These are phyloP conservation scores for Cremastinae sp. DNA, from an alignment of 2,888 invertebrate genomes.

Conservation along the genomic window DNA sequence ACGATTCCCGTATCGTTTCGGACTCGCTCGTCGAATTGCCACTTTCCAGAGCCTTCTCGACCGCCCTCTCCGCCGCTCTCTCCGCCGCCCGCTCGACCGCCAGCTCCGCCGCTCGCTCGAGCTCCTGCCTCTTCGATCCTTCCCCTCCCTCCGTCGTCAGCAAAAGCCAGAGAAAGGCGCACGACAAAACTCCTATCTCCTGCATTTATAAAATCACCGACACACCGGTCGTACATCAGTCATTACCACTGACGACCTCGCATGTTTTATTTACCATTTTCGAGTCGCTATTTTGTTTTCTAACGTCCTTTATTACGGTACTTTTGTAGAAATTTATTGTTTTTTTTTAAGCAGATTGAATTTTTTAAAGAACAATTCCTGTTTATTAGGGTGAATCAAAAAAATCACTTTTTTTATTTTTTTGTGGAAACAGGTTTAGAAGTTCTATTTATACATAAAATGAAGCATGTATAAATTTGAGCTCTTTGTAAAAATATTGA, in stretches of 20 bases:
- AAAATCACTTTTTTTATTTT: too few species aligned
- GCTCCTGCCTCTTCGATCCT: conserved; percentile 65
- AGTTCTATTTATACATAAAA: too few species aligned
- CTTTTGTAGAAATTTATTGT: not conserved
- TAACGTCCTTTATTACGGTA: not conserved
- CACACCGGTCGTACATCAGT: conserved; percentile 12
- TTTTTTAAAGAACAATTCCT: too few species aligned
- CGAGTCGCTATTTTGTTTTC: not conserved
- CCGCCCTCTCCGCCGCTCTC: conserved; percentile 75
- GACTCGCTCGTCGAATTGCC: conserved; percentile 74
- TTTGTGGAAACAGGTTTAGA: too few species aligned
- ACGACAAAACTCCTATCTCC: conserved; percentile 57
- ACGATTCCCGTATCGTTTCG: conserved; percentile 72
- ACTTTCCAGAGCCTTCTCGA: conserved; percentile 75
- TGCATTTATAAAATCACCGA: conserved; percentile 43
- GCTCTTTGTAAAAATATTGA: too few species aligned
- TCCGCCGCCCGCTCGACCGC: conserved; percentile 78
- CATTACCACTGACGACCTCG: conserved; percentile 8
- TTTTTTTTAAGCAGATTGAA: conserved; percentile 1
- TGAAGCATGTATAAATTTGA: too few species aligned
- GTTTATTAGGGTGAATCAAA: too few species aligned
- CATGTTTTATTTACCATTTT: conserved; percentile 20
- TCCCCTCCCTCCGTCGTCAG: conserved; percentile 46
- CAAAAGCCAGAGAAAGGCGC: conserved; percentile 65
- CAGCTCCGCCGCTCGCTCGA: conserved; percentile 76